phyloP scores from a whole-genome alignment of 2,113 vertebrate species.

The Lutjanus erythropterus region DNA sequence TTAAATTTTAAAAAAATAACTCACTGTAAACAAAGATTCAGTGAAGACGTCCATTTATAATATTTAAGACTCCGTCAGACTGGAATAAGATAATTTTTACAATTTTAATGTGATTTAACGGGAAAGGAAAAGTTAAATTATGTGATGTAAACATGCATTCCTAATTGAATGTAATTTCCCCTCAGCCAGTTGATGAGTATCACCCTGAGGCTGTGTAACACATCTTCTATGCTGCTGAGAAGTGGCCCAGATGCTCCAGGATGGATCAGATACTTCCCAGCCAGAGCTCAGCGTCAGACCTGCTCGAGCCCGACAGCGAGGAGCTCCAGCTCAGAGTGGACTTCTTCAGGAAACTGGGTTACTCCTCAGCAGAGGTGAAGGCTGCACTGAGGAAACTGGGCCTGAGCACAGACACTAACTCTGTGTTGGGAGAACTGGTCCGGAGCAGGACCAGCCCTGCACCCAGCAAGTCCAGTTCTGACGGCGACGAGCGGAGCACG shows the following conservation, averaged over 20 bases:
- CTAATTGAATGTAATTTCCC: slow-evolving; percentile 7
- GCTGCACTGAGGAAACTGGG: slow-evolving; percentile 90
- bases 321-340: slow-evolving; percentile 90
- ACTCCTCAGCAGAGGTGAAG: slow-evolving; percentile 87
- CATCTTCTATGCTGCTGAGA: slow-evolving; percentile 35
- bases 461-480: slow-evolving; percentile 47
- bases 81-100: background rate
- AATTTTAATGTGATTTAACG: background rate
- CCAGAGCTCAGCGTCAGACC: slow-evolving; percentile 29
- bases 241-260: slow-evolving; percentile 34
- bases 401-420: slow-evolving; percentile 90
- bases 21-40: background rate
- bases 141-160: background rate
- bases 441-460: slow-evolving; percentile 77
- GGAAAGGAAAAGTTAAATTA: background rate
- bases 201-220: background rate
- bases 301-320: slow-evolving; percentile 50
- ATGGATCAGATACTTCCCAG: slow-evolving; percentile 66
- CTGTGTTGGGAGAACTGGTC: slow-evolving; percentile 93
- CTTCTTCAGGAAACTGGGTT: slow-evolving; percentile 96
- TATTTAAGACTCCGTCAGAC: background rate
- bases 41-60: background rate
- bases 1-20: background rate
- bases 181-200: background rate
- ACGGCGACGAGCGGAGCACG: slow-evolving; percentile 77